Percentiles rank a stretch among this genome's conserved stretches.
Evolutionary conservation across 2,888 invertebrate genomes (phyloP).

Genomic region (Caenorhabditis japonica): DNA sequence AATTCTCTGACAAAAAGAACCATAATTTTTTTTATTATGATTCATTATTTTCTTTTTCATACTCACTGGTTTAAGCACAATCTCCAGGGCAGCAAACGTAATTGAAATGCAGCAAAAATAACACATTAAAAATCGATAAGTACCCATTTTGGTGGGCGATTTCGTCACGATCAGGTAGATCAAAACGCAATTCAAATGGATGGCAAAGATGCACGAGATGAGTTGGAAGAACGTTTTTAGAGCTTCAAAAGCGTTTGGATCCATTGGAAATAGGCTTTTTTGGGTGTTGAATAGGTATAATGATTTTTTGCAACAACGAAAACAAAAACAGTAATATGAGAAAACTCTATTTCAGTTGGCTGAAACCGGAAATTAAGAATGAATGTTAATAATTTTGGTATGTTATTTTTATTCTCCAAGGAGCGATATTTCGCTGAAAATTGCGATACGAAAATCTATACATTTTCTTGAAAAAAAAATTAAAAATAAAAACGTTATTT

Average conservation of each 20-base stretch:
- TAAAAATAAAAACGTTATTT: too few relatives aligned
- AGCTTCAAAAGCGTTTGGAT: background rate
- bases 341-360: too few relatives aligned
- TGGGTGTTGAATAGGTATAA: too few relatives aligned
- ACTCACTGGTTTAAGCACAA: conserved; percentile 27
- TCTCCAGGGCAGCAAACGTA: conserved; percentile 18
- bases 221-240: conserved; percentile 7
- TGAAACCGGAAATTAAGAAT: too few relatives aligned
- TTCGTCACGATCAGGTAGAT: conserved; percentile 27
- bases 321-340: too few relatives aligned
- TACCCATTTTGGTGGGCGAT: conserved; percentile 36
- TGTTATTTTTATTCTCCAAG: too few relatives aligned
- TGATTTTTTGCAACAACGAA: background rate
- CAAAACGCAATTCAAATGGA: conserved; percentile 12
- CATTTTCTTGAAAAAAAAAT: too few relatives aligned
- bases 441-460: too few relatives aligned
- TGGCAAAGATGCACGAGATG: conserved; percentile 1
- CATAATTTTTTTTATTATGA: background rate
- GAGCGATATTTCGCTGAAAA: too few relatives aligned
- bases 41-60: too few relatives aligned
- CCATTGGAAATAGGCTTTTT: too few relatives aligned
- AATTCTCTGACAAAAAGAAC: conserved; percentile 8
- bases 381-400: too few relatives aligned
- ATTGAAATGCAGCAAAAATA: conserved; percentile 30
- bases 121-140: conserved; percentile 29